phyloP scores from a whole-genome alignment of 1,140 invertebrate genomes.

The Trachelipus rathkii region DNA sequence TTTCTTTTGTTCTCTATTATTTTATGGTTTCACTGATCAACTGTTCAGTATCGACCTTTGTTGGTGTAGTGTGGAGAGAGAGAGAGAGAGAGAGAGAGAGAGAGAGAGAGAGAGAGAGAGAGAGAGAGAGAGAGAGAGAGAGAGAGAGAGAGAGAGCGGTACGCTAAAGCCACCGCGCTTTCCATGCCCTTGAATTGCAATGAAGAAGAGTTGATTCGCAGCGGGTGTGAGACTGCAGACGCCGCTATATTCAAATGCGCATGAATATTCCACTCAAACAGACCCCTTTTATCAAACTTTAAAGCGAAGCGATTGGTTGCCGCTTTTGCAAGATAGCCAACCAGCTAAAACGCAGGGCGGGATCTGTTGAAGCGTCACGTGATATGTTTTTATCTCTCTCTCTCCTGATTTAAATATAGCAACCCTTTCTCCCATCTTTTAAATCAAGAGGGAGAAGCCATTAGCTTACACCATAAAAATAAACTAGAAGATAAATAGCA shows the following conservation, averaged over 20 bases:
- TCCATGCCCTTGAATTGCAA: background rate
- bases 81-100: background rate
- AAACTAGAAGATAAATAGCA: slow-evolving; percentile 2
- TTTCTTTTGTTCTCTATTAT: too few relatives aligned
- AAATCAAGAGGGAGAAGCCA: background rate
- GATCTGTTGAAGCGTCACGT: background rate
- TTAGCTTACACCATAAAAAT: background rate
- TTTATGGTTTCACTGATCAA: too few relatives aligned
- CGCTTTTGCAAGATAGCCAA: background rate
- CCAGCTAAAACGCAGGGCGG: background rate
- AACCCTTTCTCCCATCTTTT: background rate
- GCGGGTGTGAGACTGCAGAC: background rate
- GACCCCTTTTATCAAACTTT: slow-evolving; percentile 9
- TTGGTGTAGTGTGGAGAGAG: too few relatives aligned
- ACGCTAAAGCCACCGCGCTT: background rate
- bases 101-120: background rate
- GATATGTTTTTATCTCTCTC: background rate
- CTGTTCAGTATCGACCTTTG: too few relatives aligned
- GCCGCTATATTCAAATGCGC: slow-evolving; percentile 8
- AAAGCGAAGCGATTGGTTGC: background rate
- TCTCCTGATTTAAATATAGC: slow-evolving; percentile 7
- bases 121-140: slow-evolving; percentile 1
- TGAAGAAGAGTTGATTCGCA: background rate
- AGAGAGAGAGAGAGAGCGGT: background rate
- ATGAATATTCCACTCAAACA: slow-evolving; percentile 13